These are phyloP conservation scores for Tigriopus japonicus DNA, from an alignment of 1,140 invertebrate species.

Conservation along the genomic window DNA sequence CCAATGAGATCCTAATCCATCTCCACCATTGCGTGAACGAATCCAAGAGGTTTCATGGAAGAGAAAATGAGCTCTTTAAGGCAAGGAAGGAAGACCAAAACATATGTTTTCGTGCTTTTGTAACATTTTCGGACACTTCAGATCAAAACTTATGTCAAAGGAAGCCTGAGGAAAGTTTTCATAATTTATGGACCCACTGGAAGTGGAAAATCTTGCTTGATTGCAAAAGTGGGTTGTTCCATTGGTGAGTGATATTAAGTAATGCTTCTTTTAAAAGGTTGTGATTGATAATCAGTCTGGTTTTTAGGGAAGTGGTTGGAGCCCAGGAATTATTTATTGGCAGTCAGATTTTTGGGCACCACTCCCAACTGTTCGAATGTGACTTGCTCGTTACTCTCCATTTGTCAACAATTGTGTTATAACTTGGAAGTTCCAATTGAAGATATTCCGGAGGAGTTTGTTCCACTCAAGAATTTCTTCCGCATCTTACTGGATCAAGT, in stretches of 20 bases:
- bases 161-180: background rate
- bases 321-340: background rate
- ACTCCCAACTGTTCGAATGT: background rate
- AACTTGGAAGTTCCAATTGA: slow-evolving; percentile 9
- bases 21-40: background rate
- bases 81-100: background rate
- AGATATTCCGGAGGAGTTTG: slow-evolving; percentile 7
- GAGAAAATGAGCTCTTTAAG: background rate
- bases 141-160: background rate
- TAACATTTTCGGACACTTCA: background rate
- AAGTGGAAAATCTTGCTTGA: background rate
- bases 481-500: background rate
- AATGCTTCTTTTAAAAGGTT: no score
- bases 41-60: background rate
- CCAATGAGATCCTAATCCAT: background rate
- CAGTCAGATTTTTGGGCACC: slow-evolving; percentile 1
- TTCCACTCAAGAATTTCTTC: slow-evolving; percentile 11
- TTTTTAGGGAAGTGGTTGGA: background rate
- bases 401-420: slow-evolving; percentile 10
- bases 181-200: slow-evolving; percentile 3
- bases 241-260: background rate
- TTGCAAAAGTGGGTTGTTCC: slow-evolving; percentile 1
- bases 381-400: background rate
- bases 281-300: no score
- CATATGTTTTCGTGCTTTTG: background rate